These are phyloP conservation scores for Manis javanica DNA, from an alignment of 2,797 vertebrate genomes.

Conservation along the genomic window DNA sequence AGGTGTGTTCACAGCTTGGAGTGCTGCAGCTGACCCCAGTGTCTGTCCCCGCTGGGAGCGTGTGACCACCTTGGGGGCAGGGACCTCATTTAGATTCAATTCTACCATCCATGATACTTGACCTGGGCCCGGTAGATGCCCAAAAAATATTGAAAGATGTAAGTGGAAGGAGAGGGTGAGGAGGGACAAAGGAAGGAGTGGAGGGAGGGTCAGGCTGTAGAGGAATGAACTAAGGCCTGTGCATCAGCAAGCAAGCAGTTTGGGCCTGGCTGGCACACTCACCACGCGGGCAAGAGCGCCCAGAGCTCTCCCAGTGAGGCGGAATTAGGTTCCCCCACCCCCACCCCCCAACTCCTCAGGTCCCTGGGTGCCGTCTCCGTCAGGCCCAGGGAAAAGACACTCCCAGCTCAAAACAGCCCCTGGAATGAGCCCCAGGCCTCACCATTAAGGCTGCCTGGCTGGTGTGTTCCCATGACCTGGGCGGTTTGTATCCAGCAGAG, in stretches of 20 bases:
- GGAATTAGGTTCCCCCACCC: background rate
- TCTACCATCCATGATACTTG: background rate
- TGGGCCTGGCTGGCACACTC: fast-evolving
- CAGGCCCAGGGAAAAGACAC: background rate
- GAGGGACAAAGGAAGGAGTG: too few relatives aligned
- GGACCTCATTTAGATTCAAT: fast-evolving
- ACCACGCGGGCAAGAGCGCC: fast-evolving
- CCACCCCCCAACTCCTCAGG: background rate
- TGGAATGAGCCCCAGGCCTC: background rate
- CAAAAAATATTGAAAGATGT: background rate
- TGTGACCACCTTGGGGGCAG: fast-evolving
- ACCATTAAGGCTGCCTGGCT: background rate
- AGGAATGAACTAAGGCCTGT: fast-evolving
- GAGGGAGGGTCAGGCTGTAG: background rate
- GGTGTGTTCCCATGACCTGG: background rate
- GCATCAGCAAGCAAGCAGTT: fast-evolving
- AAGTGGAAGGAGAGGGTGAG: background rate
- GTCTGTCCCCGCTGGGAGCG: background rate
- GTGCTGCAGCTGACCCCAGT: fast-evolving
- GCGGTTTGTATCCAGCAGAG: background rate
- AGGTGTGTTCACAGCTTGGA: fast-evolving
- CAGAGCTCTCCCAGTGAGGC: background rate
- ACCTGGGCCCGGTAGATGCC: too few relatives aligned
- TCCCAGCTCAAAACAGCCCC: background rate
- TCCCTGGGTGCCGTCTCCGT: background rate